Base-by-base conservation (phyloP, 2,888 invertebrate genomes). In the Papilio protenor region DNA sequence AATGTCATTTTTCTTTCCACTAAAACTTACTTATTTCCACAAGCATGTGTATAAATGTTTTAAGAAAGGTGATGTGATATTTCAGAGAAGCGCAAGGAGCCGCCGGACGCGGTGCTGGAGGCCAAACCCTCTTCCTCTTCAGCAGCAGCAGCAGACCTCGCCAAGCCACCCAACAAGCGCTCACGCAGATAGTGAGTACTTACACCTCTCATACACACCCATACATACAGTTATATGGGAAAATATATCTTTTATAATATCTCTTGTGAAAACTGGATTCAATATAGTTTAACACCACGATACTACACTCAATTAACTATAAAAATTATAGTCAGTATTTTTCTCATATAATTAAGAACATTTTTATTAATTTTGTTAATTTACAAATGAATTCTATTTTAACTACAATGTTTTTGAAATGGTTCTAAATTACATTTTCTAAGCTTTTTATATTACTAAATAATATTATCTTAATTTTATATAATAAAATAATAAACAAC, bases 1-100 rank as follows among this genome's bases (percentile, higher is more conserved):
- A 27, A 27, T 27, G 27, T 2, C 27, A 33, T 33, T 33, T 33
- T 33, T 33, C 33, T 33, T 2, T 5, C 33, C 33, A 33, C 6
- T 33, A 33, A 33, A 33, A 33, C 33, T 5, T 27, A 33, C 33
- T 5, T 27, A 27, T 27, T 27, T 27, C 27, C 27, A 27, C 27
- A 27, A 27, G 27, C 27, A 27, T 27, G 1, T 27, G 27, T 27
- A 40, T 6, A 40, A 52, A 14, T 18, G n/a, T 52, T n/a, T n/a
- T 52, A 18, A 18, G 14, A 52, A 0, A 16, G 52, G 14, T 16
- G 18, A 27, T 49, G 77, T 77, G 27, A 86, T 86, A 84, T 94
- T 92, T 33, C 95, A 96, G 97, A 97, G 95, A 97, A 97, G 92
- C 97, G 97, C 90, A 97, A 97, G 95, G 97, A 97, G 90, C 97